A percentile compares a stretch with the other conserved stretches of the same genome.
Conservation (phyloP, 1,140 invertebrate species). For the Drosophila miranda region DNA sequence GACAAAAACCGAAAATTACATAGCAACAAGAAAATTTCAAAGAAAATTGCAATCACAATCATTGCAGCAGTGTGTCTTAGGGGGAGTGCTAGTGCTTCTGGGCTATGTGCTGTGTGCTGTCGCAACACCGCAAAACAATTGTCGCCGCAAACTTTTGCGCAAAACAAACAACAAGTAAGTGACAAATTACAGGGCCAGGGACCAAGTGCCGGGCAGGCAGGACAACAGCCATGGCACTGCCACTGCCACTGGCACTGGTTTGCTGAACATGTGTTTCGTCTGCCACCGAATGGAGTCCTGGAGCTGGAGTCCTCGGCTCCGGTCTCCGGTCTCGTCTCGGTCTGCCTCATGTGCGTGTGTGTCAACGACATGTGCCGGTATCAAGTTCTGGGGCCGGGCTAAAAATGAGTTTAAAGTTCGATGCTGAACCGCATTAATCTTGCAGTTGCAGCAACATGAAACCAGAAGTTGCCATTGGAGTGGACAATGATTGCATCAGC, state of each 20-base stretch:
- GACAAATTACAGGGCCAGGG: constrained; percentile 63
- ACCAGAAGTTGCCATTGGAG: constrained; percentile 33
- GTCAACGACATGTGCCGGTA: constrained; percentile 14
- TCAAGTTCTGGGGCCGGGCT: constrained; percentile 36
- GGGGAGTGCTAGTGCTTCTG: constrained; percentile 7
- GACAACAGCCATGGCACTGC: constrained; percentile 19
- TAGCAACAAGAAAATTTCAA: constrained; percentile 33
- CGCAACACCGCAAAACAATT: constrained; percentile 64
- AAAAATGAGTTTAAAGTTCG: constrained; percentile 73
- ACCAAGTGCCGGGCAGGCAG: constrained; percentile 31
- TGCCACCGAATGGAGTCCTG: constrained; percentile 18
- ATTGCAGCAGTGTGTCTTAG: constrained; percentile 26
- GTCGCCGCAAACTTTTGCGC: constrained; percentile 69
- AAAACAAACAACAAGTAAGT: constrained; percentile 55
- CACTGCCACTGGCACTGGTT: constrained; percentile 44
- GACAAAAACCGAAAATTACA: constrained; percentile 30
- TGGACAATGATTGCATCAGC: constrained; percentile 41
- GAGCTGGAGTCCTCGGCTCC: not conserved
- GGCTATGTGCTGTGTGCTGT: constrained; percentile 4
- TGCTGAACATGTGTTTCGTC: constrained; percentile 41
- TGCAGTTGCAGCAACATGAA: constrained; percentile 37
- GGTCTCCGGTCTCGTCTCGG: not conserved
- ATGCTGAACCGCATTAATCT: constrained; percentile 63
- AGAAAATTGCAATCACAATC: constrained; percentile 47
- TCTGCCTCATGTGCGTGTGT: constrained; percentile 15